Conservation (phyloP, 2,797 vertebrate species). For the Myoxocephalus aenaeus region DNA sequence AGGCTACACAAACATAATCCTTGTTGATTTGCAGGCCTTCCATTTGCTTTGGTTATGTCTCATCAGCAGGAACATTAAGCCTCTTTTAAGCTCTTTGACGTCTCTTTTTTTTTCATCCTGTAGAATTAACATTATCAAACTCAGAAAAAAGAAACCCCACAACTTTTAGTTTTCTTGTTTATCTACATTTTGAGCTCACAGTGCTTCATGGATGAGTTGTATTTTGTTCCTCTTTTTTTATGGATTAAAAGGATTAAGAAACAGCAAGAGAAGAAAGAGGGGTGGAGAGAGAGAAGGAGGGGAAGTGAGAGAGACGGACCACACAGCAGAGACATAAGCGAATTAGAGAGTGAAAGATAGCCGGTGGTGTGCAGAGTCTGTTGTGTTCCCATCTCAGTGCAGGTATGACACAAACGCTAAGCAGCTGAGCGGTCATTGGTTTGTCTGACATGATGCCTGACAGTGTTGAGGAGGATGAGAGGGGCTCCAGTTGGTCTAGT, state of each 20-base stretch:
- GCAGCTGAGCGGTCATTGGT: constrained; percentile 18
- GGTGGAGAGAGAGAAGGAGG: neutral
- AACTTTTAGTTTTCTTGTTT: constrained; percentile 53
- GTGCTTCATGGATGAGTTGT: constrained; percentile 58
- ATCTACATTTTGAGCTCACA: constrained; percentile 42
- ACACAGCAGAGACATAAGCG: constrained; percentile 12
- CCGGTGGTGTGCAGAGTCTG: neutral
- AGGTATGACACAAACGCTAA: neutral
- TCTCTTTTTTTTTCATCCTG: constrained; percentile 8
- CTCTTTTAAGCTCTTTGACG: constrained; percentile 20
- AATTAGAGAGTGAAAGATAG: neutral
- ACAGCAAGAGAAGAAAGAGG: constrained; percentile 23
- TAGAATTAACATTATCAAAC: constrained; percentile 50
- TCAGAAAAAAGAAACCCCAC: constrained; percentile 10
- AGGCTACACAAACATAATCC: constrained; percentile 59
- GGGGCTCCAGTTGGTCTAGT: neutral
- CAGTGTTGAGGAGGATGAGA: neutral
- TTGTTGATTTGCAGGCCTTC: constrained; percentile 35
- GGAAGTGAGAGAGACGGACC: constrained; percentile 22
- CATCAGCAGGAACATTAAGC: constrained; percentile 47
- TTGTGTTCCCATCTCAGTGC: neutral
- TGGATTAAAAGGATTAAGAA: constrained; percentile 71
- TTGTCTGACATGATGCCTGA: constrained; percentile 12
- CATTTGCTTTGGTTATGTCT: constrained; percentile 49
- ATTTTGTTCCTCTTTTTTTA: constrained; percentile 16